Evolutionary conservation across 2,113 vertebrate genomes (phyloP).

Genomic region (Rafetus swinhoei): DNA sequence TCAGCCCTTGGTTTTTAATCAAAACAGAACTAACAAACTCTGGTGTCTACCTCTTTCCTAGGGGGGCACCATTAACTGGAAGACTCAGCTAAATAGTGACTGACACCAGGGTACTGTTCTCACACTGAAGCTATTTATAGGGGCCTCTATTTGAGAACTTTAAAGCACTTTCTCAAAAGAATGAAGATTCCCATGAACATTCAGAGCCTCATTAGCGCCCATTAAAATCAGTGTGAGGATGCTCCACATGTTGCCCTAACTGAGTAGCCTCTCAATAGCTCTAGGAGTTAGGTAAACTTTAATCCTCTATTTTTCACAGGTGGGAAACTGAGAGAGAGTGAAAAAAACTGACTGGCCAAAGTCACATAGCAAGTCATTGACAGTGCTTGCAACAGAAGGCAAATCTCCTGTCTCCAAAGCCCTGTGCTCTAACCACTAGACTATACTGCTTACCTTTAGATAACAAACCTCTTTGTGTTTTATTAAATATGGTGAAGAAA

Average conservation of each 20-base stretch:
- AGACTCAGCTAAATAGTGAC: background rate
- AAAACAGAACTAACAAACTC: background rate
- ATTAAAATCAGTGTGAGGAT: background rate
- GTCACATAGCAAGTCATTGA: background rate
- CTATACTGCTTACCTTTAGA: conserved; percentile 11
- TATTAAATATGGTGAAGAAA: background rate
- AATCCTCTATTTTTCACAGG: background rate
- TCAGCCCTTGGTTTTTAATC: background rate
- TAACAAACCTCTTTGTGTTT: background rate
- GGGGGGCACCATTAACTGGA: background rate
- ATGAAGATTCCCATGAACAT: background rate
- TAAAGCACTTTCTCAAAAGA: background rate
- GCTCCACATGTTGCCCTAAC: background rate
- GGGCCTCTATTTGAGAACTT: background rate
- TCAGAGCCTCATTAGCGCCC: fast-evolving
- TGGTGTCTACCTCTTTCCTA: background rate
- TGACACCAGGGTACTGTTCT: background rate
- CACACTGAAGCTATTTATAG: background rate
- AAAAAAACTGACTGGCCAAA: background rate
- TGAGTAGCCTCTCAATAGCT: background rate
- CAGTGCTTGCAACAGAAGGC: background rate
- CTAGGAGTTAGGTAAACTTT: background rate
- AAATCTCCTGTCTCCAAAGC: background rate
- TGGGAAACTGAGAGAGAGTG: background rate
- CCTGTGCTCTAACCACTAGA: background rate